Evolutionary conservation across 2,888 invertebrate species (phyloP).

Genomic region (Ptychoptera albimana): DNA sequence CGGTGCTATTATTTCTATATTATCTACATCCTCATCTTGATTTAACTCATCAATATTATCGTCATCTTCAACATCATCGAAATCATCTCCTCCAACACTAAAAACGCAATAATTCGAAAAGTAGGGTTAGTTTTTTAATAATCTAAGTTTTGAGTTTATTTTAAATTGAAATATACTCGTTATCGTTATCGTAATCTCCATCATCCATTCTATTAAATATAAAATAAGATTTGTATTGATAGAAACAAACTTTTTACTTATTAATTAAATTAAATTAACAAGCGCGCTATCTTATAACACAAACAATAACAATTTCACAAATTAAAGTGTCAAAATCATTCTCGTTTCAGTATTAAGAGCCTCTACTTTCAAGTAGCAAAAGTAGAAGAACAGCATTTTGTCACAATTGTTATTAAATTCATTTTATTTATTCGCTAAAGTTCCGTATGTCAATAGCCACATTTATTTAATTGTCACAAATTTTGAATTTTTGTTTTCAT

Average conservation of each 20-base stretch:
- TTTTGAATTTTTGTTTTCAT: no score
- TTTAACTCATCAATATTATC: constrained; percentile 77
- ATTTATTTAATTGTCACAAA: no score
- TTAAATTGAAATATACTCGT: constrained; percentile 40
- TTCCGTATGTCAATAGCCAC: no score
- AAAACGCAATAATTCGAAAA: constrained; percentile 9
- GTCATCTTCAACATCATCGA: constrained; percentile 79
- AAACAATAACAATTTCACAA: no score
- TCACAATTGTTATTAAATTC: no score
- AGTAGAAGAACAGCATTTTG: constrained; percentile 12
- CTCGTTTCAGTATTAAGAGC: no score
- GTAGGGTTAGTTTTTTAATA: not conserved
- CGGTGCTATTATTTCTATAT: constrained; percentile 66
- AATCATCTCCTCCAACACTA: constrained; percentile 62
- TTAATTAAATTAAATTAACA: no score
- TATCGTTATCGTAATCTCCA: constrained; percentile 68
- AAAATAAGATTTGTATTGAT: not conserved
- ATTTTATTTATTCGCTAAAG: no score
- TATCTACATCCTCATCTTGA: constrained; percentile 74
- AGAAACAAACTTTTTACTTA: no score
- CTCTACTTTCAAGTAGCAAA: constrained; percentile 12
- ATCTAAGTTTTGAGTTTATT: constrained; percentile 4
- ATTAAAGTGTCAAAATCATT: no score
- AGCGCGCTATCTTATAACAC: no score
- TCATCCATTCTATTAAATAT: constrained; percentile 50